These are phyloP conservation scores for Silurus lanzhouensis DNA, from an alignment of 2,797 vertebrate species.

Conservation along the genomic window DNA sequence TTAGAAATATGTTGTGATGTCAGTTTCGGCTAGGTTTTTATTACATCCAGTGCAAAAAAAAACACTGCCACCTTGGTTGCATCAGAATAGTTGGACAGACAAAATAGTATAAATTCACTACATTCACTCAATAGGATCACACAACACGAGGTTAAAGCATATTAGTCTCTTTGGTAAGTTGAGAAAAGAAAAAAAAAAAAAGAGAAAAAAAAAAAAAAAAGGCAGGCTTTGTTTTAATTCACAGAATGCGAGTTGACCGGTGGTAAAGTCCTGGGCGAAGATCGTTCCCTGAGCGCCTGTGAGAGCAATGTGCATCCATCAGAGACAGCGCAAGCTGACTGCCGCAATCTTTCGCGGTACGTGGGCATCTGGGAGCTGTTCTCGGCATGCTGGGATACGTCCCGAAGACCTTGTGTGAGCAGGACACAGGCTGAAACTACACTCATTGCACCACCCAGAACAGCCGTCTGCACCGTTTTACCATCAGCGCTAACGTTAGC, in stretches of 20 bases:
- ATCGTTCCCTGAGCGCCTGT: conserved; percentile 96
- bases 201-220: conserved; percentile 9
- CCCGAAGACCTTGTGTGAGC: conserved; percentile 97
- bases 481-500: conserved; percentile 88
- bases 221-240: conserved; percentile 78
- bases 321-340: conserved; percentile 92
- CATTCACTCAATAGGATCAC: conserved; percentile 62
- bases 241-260: conserved; percentile 98
- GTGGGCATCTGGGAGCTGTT: conserved; percentile 93
- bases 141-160: conserved; percentile 66
- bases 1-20: conserved; percentile 46
- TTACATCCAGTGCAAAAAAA: conserved; percentile 82
- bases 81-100: conserved; percentile 54
- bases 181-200: conserved; percentile 39
- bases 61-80: conserved; percentile 60
- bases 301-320: conserved; percentile 97
- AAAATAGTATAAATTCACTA: conserved; percentile 55
- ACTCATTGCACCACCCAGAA: conserved; percentile 97
- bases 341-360: conserved; percentile 92
- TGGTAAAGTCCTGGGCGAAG: conserved; percentile 95
- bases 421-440: conserved; percentile 98
- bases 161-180: conserved; percentile 86
- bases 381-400: conserved; percentile 94
- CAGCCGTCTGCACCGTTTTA: conserved; percentile 95
- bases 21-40: conserved; percentile 58